Conservation (phyloP, 2,113 vertebrate genomes). For the Epinephelus moara region DNA sequence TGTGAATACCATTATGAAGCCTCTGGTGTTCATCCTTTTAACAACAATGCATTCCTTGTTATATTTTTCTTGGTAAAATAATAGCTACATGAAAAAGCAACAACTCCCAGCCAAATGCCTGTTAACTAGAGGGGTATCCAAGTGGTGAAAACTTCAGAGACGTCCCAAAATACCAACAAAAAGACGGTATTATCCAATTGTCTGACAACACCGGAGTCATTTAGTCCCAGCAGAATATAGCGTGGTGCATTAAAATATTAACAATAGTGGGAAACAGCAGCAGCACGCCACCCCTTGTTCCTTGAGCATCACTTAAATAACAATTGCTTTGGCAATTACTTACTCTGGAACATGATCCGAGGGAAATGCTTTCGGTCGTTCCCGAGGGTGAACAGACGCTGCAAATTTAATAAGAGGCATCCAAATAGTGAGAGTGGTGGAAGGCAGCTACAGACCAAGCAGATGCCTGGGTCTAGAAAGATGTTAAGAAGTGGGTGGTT, state of each 20-base stretch:
- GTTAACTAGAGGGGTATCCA: neutral
- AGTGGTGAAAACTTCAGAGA: neutral
- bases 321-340: conserved; percentile 59
- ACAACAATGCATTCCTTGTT: neutral
- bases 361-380: conserved; percentile 47
- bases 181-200: neutral
- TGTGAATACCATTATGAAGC: neutral
- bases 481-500: neutral
- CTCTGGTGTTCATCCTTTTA: neutral
- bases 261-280: conserved; percentile 14
- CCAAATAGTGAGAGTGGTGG: neutral
- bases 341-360: conserved; percentile 48
- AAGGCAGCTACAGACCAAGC: conserved; percentile 2
- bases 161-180: neutral
- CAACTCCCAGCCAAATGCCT: neutral
- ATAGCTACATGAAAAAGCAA: neutral
- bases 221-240: conserved; percentile 14
- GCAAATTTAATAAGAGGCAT: conserved; percentile 43
- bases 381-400: conserved; percentile 26
- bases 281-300: neutral
- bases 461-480: neutral
- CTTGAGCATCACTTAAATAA: conserved; percentile 51
- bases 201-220: neutral
- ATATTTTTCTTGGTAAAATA: neutral
- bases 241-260: conserved; percentile 30